These are phyloP conservation scores for Helarctos malayanus DNA, from an alignment of 2,797 vertebrate genomes.

Conservation along the genomic window DNA sequence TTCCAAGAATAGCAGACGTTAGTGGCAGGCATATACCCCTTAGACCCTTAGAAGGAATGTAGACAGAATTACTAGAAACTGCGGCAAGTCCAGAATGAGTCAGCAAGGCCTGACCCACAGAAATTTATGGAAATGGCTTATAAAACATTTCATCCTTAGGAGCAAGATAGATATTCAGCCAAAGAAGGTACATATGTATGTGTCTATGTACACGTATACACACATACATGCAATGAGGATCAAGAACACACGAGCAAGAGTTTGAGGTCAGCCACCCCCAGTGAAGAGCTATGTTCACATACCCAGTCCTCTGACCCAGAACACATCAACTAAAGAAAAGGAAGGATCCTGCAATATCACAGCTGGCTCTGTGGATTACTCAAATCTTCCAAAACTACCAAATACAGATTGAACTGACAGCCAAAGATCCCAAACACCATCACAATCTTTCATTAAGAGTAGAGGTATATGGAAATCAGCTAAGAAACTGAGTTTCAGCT, in stretches of 20 bases:
- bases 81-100: background rate
- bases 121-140: background rate
- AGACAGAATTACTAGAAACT: background rate
- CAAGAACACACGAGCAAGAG: background rate
- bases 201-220: background rate
- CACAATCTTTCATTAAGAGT: background rate
- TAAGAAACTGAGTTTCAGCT: background rate
- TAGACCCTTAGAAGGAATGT: background rate
- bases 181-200: background rate
- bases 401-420: background rate
- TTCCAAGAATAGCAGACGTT: background rate
- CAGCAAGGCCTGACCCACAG: background rate
- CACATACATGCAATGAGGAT: background rate
- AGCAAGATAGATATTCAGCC: background rate
- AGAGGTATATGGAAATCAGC: background rate
- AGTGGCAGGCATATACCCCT: background rate
- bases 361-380: background rate
- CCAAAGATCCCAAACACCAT: background rate
- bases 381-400: background rate
- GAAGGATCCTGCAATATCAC: background rate
- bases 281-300: background rate
- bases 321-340: background rate
- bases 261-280: background rate
- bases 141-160: background rate
- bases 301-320: background rate